These are phyloP conservation scores for Ciconia nigra DNA, from an alignment of 2,797 vertebrate genomes.

Conservation along the genomic window DNA sequence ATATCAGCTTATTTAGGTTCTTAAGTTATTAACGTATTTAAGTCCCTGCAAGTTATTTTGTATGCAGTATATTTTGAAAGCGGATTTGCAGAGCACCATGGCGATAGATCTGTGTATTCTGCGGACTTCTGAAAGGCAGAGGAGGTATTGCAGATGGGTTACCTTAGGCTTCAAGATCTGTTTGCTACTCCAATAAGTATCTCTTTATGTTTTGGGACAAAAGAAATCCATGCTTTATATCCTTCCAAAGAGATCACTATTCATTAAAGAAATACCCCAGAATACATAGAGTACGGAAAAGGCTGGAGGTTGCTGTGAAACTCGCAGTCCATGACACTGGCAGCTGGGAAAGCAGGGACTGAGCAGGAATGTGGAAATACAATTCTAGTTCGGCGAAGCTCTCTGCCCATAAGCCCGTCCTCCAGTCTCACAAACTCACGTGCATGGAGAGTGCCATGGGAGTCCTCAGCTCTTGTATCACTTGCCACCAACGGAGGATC, in stretches of 20 bases:
- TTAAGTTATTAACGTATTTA: slow-evolving; percentile 60
- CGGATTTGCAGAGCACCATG: neutral
- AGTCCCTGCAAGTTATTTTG: neutral
- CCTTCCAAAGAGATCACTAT: neutral
- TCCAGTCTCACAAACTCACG: neutral
- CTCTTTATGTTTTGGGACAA: slow-evolving; percentile 17
- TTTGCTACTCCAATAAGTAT: neutral
- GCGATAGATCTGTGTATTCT: neutral
- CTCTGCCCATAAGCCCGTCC: neutral
- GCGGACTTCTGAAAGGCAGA: slow-evolving; percentile 8
- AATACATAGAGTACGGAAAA: neutral
- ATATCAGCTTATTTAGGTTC: slow-evolving; percentile 53
- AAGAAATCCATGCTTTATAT: neutral
- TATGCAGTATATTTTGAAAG: neutral
- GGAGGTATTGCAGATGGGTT: neutral
- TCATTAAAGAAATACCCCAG: neutral
- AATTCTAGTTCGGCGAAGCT: neutral
- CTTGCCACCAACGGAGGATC: no score
- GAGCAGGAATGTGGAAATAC: neutral
- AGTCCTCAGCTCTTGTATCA: neutral
- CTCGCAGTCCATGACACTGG: neutral
- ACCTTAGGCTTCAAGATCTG: slow-evolving; percentile 17
- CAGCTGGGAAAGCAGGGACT: neutral
- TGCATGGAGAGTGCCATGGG: rapidly evolving
- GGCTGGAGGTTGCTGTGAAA: neutral